phyloP scores from a whole-genome alignment of 1,140 invertebrate species.

The Melipona quadrifasciata region DNA sequence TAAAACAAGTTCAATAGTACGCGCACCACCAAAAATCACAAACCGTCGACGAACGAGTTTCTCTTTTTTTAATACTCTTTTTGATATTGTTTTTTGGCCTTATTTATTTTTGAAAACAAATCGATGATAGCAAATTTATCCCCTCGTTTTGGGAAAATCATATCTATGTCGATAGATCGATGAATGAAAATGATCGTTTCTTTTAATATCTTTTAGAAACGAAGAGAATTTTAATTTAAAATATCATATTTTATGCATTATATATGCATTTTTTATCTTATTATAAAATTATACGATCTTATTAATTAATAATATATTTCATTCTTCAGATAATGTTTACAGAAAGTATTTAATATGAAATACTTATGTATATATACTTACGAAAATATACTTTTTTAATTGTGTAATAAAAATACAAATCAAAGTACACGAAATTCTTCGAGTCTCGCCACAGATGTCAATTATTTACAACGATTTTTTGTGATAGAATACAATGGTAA shows the following conservation, averaged over 20 bases:
- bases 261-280: not conserved
- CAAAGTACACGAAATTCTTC: not conserved
- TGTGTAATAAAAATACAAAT: not conserved
- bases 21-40: slow-evolving; percentile 35
- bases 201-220: not conserved
- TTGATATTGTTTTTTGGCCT: slow-evolving; percentile 73
- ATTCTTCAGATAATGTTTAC: not conserved
- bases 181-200: not conserved
- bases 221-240: not conserved
- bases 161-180: not conserved
- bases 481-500: not conserved
- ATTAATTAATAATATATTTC: not conserved
- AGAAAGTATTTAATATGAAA: not conserved
- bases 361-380: not conserved
- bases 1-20: slow-evolving; percentile 27
- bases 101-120: slow-evolving; percentile 65
- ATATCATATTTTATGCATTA: not conserved
- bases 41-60: slow-evolving; percentile 33
- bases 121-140: slow-evolving; percentile 14
- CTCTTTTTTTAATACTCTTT: slow-evolving; percentile 65
- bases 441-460: not conserved
- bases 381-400: slow-evolving; percentile 17
- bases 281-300: slow-evolving; percentile 20
- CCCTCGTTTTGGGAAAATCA: not conserved
- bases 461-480: slow-evolving; percentile 13